Percentiles rank a stretch among this genome's conserved stretches.
Conservation (phyloP, 2,888 invertebrate species). For the Dyspetes luteomarginatus region DNA sequence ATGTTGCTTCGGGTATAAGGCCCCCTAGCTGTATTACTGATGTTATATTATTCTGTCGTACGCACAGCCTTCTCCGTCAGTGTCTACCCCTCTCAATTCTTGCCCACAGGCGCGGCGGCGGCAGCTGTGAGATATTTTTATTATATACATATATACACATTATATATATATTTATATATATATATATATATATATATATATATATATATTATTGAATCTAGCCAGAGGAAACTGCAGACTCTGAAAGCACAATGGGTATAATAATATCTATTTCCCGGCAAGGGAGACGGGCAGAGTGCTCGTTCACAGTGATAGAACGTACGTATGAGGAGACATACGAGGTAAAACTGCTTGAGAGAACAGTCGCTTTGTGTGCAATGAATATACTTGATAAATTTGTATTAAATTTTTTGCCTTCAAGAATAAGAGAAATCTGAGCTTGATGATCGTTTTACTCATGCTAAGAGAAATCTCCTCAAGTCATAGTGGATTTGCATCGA, state of each 20-base stretch:
- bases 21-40: too few relatives aligned
- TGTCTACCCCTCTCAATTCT: too few relatives aligned
- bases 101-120: too few relatives aligned
- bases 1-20: too few relatives aligned
- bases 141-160: too few relatives aligned
- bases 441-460: too few relatives aligned
- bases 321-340: constrained; percentile 65
- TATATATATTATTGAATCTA: constrained; percentile 73
- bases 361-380: background rate
- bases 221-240: constrained; percentile 61
- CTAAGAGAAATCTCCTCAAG: too few relatives aligned
- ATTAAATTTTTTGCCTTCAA: constrained; percentile 70
- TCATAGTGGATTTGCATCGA: too few relatives aligned
- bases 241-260: constrained; percentile 72
- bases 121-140: too few relatives aligned
- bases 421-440: too few relatives aligned
- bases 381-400: constrained; percentile 76
- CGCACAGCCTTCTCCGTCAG: too few relatives aligned
- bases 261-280: constrained; percentile 78
- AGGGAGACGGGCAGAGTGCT: constrained; percentile 74
- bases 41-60: too few relatives aligned
- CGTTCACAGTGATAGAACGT: constrained; percentile 62
- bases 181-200: constrained; percentile 60
- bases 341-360: constrained; percentile 9
- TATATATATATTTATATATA: background rate